A percentile compares a stretch with the other conserved stretches of the same genome.
These are phyloP conservation scores for Buphagus erythrorhynchus DNA, from an alignment of 2,797 vertebrate species.

Conservation along the genomic window DNA sequence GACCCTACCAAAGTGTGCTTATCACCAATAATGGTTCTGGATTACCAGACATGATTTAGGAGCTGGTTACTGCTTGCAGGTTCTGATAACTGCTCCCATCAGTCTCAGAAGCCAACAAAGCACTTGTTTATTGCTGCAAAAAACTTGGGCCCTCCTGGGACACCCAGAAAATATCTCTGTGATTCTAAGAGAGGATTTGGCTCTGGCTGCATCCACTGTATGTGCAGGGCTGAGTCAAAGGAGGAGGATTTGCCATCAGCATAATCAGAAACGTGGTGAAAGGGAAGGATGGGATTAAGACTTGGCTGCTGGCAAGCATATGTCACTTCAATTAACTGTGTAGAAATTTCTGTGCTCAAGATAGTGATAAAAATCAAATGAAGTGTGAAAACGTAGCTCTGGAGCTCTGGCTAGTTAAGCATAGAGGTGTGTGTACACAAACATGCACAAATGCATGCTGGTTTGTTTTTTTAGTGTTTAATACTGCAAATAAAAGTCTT, in stretches of 20 bases:
- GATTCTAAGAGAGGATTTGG: background rate
- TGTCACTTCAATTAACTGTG: conserved; percentile 46
- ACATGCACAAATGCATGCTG: background rate
- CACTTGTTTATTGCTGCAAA: conserved; percentile 23
- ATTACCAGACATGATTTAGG: background rate
- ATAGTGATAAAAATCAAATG: conserved; percentile 41
- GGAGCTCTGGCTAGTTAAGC: background rate
- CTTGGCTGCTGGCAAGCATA: conserved; percentile 47
- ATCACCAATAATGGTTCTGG: background rate
- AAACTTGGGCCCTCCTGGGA: background rate
- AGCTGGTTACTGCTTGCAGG: conserved; percentile 7
- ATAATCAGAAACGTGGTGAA: conserved; percentile 42
- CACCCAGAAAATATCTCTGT: background rate
- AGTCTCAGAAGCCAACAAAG: background rate
- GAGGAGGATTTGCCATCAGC: conserved; percentile 9
- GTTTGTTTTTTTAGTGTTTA: background rate
- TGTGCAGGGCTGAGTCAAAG: conserved; percentile 16
- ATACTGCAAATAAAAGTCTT: background rate
- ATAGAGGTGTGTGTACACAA: background rate
- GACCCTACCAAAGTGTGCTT: background rate
- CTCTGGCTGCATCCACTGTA: background rate
- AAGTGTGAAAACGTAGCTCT: conserved; percentile 24
- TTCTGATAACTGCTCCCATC: conserved; percentile 15
- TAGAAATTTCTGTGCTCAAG: background rate
- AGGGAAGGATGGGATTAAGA: conserved; percentile 24